Conservation (phyloP, 2,888 invertebrate genomes). For the Archips xylosteana region DNA sequence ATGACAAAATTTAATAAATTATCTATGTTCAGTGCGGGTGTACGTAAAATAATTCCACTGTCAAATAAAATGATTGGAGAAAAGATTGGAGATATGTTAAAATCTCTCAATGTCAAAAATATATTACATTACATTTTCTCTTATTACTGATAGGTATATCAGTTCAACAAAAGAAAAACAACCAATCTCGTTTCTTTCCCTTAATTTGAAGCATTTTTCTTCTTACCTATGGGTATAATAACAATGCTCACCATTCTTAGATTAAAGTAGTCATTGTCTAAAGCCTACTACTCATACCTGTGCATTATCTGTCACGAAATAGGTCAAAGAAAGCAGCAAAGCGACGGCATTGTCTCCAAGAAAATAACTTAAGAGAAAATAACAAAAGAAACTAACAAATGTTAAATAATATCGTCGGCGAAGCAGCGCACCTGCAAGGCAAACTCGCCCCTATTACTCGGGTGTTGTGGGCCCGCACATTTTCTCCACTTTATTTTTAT, state of each 20-base stretch:
- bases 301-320: constrained; percentile 37
- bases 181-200: too few relatives aligned
- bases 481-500: constrained; percentile 61
- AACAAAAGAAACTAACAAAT: constrained; percentile 42
- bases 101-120: too few relatives aligned
- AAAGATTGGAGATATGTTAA: too few relatives aligned
- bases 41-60: too few relatives aligned
- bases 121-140: too few relatives aligned
- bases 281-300: constrained; percentile 15
- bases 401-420: constrained; percentile 52
- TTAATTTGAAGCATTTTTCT: too few relatives aligned
- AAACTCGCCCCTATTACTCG: constrained; percentile 62
- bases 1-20: too few relatives aligned
- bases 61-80: too few relatives aligned
- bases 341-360: constrained; percentile 39
- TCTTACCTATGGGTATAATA: background rate
- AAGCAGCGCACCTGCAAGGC: constrained; percentile 52
- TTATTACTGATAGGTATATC: too few relatives aligned
- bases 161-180: too few relatives aligned
- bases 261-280: constrained; percentile 7
- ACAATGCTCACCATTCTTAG: background rate
- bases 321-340: constrained; percentile 36
- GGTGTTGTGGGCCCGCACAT: constrained; percentile 56
- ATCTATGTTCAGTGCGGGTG: too few relatives aligned
- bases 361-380: constrained; percentile 42